Evolutionary conservation across 2,797 vertebrate species (phyloP).

Genomic region (Peromyscus nudipes): DNA sequence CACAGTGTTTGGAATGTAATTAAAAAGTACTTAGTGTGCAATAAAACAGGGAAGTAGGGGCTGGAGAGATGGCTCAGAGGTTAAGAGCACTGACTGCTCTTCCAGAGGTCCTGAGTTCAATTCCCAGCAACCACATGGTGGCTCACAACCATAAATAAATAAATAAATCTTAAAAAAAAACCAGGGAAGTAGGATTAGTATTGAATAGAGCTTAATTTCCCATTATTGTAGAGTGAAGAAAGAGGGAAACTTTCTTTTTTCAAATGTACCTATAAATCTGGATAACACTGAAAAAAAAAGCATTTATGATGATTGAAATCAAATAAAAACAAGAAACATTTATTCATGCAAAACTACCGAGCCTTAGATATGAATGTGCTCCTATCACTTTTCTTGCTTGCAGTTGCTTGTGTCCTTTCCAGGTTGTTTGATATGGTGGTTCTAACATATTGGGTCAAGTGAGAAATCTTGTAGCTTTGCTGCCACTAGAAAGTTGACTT

Average conservation of each 20-base stretch:
- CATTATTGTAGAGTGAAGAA: neutral
- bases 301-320: too few relatives aligned
- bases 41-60: neutral
- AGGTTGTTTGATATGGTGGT: neutral
- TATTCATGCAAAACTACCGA: slow-evolving; percentile 11
- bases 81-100: too few relatives aligned
- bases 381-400: neutral
- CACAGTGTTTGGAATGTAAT: neutral
- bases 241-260: neutral
- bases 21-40: slow-evolving; percentile 23
- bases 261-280: neutral
- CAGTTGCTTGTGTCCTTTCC: neutral
- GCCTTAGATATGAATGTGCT: neutral
- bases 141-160: too few relatives aligned
- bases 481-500: slow-evolving; percentile 13
- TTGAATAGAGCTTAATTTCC: neutral
- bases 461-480: slow-evolving; percentile 26
- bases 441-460: neutral
- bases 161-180: too few relatives aligned
- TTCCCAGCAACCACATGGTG: too few relatives aligned
- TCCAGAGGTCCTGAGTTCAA: too few relatives aligned
- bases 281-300: neutral
- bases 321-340: neutral
- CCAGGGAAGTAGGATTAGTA: neutral
- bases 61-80: too few relatives aligned